Evolutionary conservation across 2,888 invertebrate species (phyloP), one percentile per base, ranked within the genome.

Genomic region (Tiliacea citrago): DNA sequence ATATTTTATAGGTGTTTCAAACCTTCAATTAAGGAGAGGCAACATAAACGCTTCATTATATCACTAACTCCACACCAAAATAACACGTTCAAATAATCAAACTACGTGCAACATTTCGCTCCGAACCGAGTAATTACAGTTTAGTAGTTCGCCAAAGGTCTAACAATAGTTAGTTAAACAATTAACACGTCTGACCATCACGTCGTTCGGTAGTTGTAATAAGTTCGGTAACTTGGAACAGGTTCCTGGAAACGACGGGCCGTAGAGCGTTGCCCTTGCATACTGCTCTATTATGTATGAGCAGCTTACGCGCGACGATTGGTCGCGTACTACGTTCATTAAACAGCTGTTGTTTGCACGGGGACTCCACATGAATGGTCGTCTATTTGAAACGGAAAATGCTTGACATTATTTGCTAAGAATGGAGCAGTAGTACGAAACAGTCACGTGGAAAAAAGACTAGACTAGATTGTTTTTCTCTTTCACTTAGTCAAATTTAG

Each of bases 151-250:
- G 29, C 39, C 16, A 16, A 47, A 58, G 55, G 51, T 42, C 12
- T 49, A 62, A 51, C 21, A 35, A 58, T 24, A 63, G 42, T 47
- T 18, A 21, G 76, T 63, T 51, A 21, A 68, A 57, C 51, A 51
- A 57, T 55, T 55, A 62, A 24, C 49, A 68, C 57, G 75, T 10
- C 24, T 68, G 47, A 60, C 60, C 65, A 42, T 47, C 47, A 18
- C 39, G 24, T 49, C 0, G 29, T 9, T 63, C 10, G 9, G 35
- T 24, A 49, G 21, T 24, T 51, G 18, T 42, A 29, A 71, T 49
- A 49, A 70, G 13, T 70, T 77, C 1, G 18, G 39, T 21, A 49
- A 77, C 47, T 65, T 16, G 8, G 29, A n/a, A 29, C 51, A 21
- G 24, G 35, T 16, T 12, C 35, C 16, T 53, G 29, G 5, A 12